Evolutionary conservation across 2,888 invertebrate genomes (phyloP), one percentile per base, ranked within the genome.

Genomic region (Leptogaster cylindrica): DNA sequence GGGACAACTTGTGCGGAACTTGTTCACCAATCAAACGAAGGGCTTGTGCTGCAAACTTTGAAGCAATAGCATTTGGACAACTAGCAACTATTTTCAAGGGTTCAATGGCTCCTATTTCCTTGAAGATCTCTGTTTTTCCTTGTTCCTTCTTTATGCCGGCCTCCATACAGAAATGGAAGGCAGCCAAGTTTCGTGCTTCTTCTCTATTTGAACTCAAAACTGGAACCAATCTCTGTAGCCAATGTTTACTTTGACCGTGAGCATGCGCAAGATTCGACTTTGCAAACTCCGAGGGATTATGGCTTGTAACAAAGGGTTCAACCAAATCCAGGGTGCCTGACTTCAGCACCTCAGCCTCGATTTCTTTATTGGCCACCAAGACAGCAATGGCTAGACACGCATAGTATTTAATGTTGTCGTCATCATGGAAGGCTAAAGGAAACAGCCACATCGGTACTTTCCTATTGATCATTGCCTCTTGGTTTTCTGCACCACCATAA

Each of bases 91-190:
- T 92, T 79, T 97, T 98, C 74, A 99, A 83, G 0, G 97, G 92
- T 75, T 95, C 95, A 71, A 98, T 91, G 0, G 97, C 97, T 64
- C 94, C 95, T 72, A 99, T 97, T 81, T 95, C 94, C 70, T 89
- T 86, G 79, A 97, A 97, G 76, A 96, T 91, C 79, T 91, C 89
- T 0, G 93, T 93, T 71, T 93, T 93, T 3, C 92, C 92, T 79
- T 95, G 95, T 74, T 91, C 91, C 75, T 95, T 93, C 80, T 98
- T 98, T 65, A 99, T 97, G 33, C 95, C 95, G 8, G 98, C 97
- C 82, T 99, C 99, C 96, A 99, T 97, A 77, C 97, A 97, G 80
- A 97, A 93, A 78, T 99, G 99, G 79, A 98, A 99, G 31, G 98
- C 97, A 2, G 97, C 98, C 74, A 99, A 83, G 78, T 95, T 96